Base-by-base conservation (phyloP, 1,140 invertebrate genomes). In the Lineus longissimus region DNA sequence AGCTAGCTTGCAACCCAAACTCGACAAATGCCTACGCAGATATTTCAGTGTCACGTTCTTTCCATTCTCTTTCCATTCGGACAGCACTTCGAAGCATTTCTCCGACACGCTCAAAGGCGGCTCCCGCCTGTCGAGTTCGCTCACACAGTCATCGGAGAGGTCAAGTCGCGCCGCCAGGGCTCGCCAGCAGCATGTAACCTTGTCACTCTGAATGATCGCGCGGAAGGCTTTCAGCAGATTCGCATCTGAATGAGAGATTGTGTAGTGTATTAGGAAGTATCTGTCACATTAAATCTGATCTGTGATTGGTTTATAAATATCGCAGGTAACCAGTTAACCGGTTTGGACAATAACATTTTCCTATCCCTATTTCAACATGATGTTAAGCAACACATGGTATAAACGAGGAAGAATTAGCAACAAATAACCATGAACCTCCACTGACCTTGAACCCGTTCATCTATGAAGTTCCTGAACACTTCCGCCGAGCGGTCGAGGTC, bases 11-110 rank as follows among this genome's bases (percentile, higher is more conserved):
- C 33, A 36, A 36, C 33, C 33, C 33, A 36, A 36, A 36, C 6
- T 15, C 33, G 4, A 7, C 33, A 36, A 15, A 15, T 36, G 33
- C 4, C 15, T 36, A 7, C 33, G 33, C 6, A 36, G 33, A 36
- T 36, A 7, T 36, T 36, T 36, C 33, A 36, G 33, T 4, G 33
- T 36, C 33, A 36, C 33, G 33, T 36, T 15, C 33, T 36, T 36
- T 15, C 33, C n/a, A 51, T 51, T 51, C 4, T 51, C 25, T 51
- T n/a, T 4, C 47, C 47, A 51, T 51, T 51, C 47, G 9, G 25
- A 7, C 47, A 51, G 25, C 47, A 51, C 47, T 19, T 19, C 47
- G 47, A 7, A 51, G 47, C 47, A 51, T 51, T 51, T 51, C 47
- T 51, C 47, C 25, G 47, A 23, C 47, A n/a, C 25, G 47, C 19